Evolutionary conservation across 2,113 vertebrate species (phyloP).

Genomic region (Lampris incognitus): DNA sequence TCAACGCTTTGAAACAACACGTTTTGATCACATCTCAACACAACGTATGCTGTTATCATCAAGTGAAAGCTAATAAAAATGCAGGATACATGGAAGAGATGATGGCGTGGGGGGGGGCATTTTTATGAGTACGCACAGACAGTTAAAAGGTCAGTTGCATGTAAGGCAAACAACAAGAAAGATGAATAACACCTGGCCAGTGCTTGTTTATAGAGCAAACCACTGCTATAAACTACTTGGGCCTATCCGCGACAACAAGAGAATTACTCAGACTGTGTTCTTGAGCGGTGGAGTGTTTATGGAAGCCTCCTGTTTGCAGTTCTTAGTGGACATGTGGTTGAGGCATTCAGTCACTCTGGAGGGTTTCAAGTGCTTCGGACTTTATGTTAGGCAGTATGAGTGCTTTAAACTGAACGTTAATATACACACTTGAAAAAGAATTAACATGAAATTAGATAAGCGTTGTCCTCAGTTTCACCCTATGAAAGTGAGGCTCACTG

Average conservation of each 20-base stretch:
- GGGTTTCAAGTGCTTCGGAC: not conserved
- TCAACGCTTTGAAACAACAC: too few species aligned
- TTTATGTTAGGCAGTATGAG: not conserved
- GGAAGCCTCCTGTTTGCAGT: slow-evolving; percentile 4
- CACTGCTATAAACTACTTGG: slow-evolving; percentile 17
- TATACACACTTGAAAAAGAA: not conserved
- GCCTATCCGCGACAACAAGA: not conserved
- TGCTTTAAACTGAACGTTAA: not conserved
- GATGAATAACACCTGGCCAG: not conserved
- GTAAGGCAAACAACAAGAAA: slow-evolving; percentile 33
- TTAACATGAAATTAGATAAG: not conserved
- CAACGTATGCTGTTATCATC: too few species aligned
- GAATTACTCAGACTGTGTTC: not conserved
- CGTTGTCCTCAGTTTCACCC: not conserved
- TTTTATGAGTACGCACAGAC: not conserved
- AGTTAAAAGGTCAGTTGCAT: slow-evolving; percentile 26
- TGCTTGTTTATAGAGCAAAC: slow-evolving; percentile 34
- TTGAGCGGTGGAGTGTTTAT: slow-evolving; percentile 11
- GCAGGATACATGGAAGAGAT: too few species aligned
- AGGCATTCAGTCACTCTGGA: not conserved
- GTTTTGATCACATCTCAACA: too few species aligned
- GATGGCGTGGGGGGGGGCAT: not conserved
- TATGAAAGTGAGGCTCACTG: not conserved
- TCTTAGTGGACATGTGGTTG: not conserved
- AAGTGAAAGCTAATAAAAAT: too few species aligned